phyloP scores from a whole-genome alignment of 2,113 vertebrate species.

The Pseudorhombus dupliciocellatus region DNA sequence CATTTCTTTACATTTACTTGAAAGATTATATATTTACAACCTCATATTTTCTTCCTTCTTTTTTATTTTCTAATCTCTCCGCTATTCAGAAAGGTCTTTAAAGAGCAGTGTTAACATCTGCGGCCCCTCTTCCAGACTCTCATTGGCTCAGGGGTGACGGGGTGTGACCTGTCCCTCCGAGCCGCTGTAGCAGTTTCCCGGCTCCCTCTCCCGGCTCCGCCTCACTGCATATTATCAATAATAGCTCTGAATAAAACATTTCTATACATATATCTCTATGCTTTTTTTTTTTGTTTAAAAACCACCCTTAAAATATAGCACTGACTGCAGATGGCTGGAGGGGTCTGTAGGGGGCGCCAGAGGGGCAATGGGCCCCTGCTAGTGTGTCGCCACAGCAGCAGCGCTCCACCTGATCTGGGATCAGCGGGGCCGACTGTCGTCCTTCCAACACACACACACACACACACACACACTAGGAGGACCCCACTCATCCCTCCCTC shows the following conservation, averaged over 20 bases:
- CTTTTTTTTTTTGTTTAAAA: constrained; percentile 63
- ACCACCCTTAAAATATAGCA: constrained; percentile 80
- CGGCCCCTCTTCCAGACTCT: constrained; percentile 73
- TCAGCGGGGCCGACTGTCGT: constrained; percentile 25
- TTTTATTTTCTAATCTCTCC: constrained; percentile 59
- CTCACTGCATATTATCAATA: constrained; percentile 83
- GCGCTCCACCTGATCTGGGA: neutral
- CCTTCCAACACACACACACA: constrained; percentile 44
- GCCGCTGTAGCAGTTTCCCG: constrained; percentile 64
- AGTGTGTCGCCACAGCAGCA: constrained; percentile 20
- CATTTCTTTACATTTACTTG: constrained; percentile 76
- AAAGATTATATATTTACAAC: constrained; percentile 86
- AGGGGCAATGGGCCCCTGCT: constrained; percentile 25
- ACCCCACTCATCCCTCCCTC: constrained; percentile 22
- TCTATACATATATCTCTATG: constrained; percentile 85
- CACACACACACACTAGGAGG: constrained; percentile 52
- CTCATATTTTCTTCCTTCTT: constrained; percentile 70
- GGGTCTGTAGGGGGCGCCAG: constrained; percentile 43
- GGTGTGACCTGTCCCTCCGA: constrained; percentile 3
- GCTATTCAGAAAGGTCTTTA: constrained; percentile 67
- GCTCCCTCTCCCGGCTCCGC: constrained; percentile 71
- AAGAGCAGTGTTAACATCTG: constrained; percentile 83
- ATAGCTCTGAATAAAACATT: constrained; percentile 86
- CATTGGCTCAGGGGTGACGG: constrained; percentile 44
- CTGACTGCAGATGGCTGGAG: constrained; percentile 78